These are phyloP conservation scores for Amniataba percoides DNA, from an alignment of 2,797 vertebrate species.

Conservation along the genomic window DNA sequence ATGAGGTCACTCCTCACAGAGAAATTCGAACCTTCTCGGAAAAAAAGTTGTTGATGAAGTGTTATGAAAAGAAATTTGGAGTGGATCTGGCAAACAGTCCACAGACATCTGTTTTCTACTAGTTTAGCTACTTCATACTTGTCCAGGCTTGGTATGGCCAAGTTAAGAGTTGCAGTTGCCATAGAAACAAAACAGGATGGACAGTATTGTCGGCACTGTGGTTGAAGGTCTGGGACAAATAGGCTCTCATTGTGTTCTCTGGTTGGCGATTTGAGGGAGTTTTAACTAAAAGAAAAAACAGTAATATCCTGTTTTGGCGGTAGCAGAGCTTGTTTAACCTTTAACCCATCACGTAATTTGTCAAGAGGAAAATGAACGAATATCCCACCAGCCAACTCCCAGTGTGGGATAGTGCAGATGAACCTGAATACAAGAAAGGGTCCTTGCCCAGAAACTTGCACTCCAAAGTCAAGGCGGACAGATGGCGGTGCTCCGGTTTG, in stretches of 20 bases:
- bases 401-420: constrained; percentile 72
- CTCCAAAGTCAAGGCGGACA: constrained; percentile 82
- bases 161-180: constrained; percentile 74
- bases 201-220: constrained; percentile 67
- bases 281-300: constrained; percentile 64
- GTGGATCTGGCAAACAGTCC: constrained; percentile 61
- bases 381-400: constrained; percentile 73
- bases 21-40: constrained; percentile 62
- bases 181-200: constrained; percentile 86
- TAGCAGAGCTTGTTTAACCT: constrained; percentile 80
- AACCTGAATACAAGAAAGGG: constrained; percentile 75
- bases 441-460: constrained; percentile 67
- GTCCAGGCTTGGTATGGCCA: constrained; percentile 64
- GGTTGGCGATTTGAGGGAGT: constrained; percentile 56
- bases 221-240: constrained; percentile 70
- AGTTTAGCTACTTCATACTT: constrained; percentile 74
- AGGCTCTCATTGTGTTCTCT: constrained; percentile 70
- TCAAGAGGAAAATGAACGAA: constrained; percentile 78
- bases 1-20: constrained; percentile 67
- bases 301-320: constrained; percentile 82
- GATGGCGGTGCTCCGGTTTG: constrained; percentile 72
- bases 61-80: constrained; percentile 72
- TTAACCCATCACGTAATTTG: constrained; percentile 71
- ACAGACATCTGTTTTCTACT: constrained; percentile 78
- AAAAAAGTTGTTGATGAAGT: constrained; percentile 70